Base-by-base conservation (phyloP, 2,113 vertebrate genomes). In the Peromyscus polionotus region DNA sequence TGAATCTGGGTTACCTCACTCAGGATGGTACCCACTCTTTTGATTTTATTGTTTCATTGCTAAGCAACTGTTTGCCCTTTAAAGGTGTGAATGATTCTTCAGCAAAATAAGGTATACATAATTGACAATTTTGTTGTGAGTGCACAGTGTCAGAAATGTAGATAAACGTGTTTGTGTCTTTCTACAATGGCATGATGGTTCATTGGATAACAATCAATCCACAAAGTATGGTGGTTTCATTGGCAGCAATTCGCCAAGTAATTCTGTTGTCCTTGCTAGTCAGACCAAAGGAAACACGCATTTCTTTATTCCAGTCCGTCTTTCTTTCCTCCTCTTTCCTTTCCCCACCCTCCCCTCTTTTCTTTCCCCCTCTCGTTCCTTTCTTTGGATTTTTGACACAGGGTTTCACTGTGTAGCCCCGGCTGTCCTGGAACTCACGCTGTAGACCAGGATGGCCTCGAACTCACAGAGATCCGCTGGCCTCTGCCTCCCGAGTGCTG, bases 281-380 rank as follows among this genome's bases (percentile, higher is more conserved):
- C 59, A 67, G 83, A 16, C 17, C 16, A 48, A 80, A 68, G 33
- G 20, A 59, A 70, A 79, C n/a, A 59, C 17, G 5, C 19, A 22
- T 67, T 48, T 48, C 39, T 67, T 59, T 59, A n/a, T 57, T 81
- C 13, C n/a, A 31, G 1, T n/a, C 68, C n/a, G 14, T 17, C 7
- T 65, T 63, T 6, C 22, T 7, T 63, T 63, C 61, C 24, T 68
- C 5, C 13, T 67, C 65, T 5, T 67, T 31, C 65, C 3, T 31
- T 67, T 4, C 0, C 26, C 24, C 2, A 28, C 11, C 9, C 7
- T 28, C 3, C 22, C 7, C 6, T 22, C 59, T 1, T 12, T 12
- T 31, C 65, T 1, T 31, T 67, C 1, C 1, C 31, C 28, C 4
- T 33, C 33, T 13, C 13, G 9, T 70, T n/a, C 2, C 68, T n/a